phyloP scores from a whole-genome alignment of 2,888 invertebrate species.

The Chrysina gloriosa region DNA sequence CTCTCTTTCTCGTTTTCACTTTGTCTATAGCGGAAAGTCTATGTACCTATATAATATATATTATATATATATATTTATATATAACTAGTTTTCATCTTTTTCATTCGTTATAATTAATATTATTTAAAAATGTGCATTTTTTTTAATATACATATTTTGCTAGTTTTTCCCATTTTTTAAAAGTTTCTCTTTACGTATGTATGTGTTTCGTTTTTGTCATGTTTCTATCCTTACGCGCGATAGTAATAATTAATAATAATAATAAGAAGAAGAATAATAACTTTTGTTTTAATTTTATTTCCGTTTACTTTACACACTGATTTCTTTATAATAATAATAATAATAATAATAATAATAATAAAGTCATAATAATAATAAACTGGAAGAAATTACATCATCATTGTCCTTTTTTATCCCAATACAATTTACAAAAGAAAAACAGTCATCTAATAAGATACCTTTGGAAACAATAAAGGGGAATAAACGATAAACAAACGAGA shows the following conservation, averaged over 20 bases:
- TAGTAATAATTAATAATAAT: constrained; percentile 22
- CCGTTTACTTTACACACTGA: constrained; percentile 61
- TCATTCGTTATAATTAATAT: constrained; percentile 54
- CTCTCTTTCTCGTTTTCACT: constrained; percentile 13
- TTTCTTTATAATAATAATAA: constrained; percentile 51
- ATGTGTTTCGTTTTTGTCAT: constrained; percentile 59
- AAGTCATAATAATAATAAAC: no score
- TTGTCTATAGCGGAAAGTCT: constrained; percentile 57
- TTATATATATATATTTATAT: constrained; percentile 20
- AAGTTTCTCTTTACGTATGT: constrained; percentile 41
- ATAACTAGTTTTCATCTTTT: no score
- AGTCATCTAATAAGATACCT: constrained; percentile 44
- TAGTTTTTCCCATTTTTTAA: constrained; percentile 45
- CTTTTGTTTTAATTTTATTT: constrained; percentile 59
- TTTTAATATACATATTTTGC: constrained; percentile 50
- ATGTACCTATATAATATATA: constrained; percentile 60
- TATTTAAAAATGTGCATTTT: constrained; percentile 64
- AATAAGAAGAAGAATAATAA: background rate
- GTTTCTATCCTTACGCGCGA: constrained; percentile 41
- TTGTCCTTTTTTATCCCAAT: constrained; percentile 52
- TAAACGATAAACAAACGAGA: constrained; percentile 16
- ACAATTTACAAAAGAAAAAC: constrained; percentile 61
- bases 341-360: no score
- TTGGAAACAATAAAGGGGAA: constrained; percentile 35
- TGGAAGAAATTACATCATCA: constrained; percentile 53